Conservation (phyloP, 2,113 vertebrate species). For the Xiphophorus hellerii region DNA sequence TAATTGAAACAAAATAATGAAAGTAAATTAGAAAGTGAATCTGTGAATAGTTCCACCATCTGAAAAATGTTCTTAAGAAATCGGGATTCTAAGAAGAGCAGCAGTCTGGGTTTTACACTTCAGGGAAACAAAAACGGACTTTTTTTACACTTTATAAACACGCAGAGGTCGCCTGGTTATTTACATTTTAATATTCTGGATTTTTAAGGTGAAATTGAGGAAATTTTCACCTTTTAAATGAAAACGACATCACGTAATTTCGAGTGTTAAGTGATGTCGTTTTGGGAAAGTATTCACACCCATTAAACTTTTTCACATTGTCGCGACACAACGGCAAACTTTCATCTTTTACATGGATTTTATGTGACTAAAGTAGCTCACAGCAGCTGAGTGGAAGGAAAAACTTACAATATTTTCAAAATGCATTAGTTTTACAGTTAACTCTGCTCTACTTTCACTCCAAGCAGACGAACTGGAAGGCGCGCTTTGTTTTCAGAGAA, state of each 20-base stretch:
- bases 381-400: not conserved
- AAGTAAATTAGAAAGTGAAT: constrained; percentile 76
- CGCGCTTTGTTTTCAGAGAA: no score
- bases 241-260: not conserved
- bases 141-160: constrained; percentile 16
- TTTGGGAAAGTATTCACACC: not conserved
- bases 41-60: constrained; percentile 61
- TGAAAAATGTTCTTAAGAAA: constrained; percentile 45
- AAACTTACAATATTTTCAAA: not conserved
- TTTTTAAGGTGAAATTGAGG: not conserved
- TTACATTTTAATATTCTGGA: not conserved
- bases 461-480: no score
- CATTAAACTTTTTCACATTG: not conserved
- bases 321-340: not conserved
- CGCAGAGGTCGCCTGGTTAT: not conserved
- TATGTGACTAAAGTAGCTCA: not conserved
- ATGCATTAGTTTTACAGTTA: no score
- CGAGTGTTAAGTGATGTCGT: not conserved
- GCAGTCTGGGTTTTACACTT: constrained; percentile 29
- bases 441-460: no score
- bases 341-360: no score
- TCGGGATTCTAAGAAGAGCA: constrained; percentile 39
- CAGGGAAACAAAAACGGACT: constrained; percentile 33
- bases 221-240: not conserved
- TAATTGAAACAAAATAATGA: constrained; percentile 74